Evolutionary conservation across 92 coral and sea anemone species (phyloP), one percentile per base, ranked within the genome.

Genomic region (Nematostella vectensis): DNA sequence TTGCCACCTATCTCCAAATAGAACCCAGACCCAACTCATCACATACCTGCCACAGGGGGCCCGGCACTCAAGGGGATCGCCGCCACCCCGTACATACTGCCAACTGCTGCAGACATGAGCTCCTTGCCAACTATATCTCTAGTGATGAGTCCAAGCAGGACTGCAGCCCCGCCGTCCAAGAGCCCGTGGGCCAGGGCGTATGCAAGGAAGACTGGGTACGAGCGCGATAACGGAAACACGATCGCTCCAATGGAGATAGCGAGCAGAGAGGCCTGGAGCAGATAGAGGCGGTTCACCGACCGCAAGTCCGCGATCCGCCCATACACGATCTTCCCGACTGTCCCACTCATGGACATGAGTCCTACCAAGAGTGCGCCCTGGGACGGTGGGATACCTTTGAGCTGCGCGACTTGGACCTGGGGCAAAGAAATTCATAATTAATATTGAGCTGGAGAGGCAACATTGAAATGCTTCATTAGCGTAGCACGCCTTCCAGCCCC

Each of bases 31-130:
- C 10, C 6, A 48, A 1, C 20, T 13, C 13, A 27, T 36, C 26
- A 23, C 71, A 19, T 70, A 85, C 97, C 97, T 69, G 97, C 97
- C 57, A 81, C 79, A 3, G 97, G 97, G 25, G 96, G 87, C 44
- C 96, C 96, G 27, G 68, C 31, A 40, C 83, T 83, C 73, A 83
- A 55, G 1, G 95, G 95, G 18, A 86, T 52, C 13, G 97, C 86
- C 36, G 85, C 65, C 44, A 87, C 68, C 23, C 85, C 85, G 67
- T 66, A 81, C 59, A 89, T 24, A 49, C 80, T 65, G 3, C 97
- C 97, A 30, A 85, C 58, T 25, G 95, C 97, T 30, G 67, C 72
- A 0, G 81, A 82, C 80, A 89, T 79, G 69, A 85, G 58, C 11
- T 72, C 66, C 59, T 75, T 75, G n/a, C 97, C 95, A 23, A 89